These are phyloP conservation scores for Synanthedon formicaeformis DNA, from an alignment of 2,888 invertebrate genomes.

Conservation along the genomic window DNA sequence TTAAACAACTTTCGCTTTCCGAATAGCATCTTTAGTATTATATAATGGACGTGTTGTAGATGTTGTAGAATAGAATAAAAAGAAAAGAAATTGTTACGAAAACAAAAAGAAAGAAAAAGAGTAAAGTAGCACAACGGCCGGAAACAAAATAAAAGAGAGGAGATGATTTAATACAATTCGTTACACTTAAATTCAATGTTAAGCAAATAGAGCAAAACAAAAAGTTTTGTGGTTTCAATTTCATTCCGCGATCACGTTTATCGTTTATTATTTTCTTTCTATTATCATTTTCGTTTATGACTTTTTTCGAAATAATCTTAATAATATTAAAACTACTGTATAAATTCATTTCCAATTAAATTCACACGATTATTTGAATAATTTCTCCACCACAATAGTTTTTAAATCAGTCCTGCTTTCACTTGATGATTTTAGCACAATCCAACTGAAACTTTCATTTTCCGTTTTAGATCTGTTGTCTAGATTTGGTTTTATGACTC, in stretches of 20 bases:
- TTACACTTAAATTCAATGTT: constrained; percentile 21
- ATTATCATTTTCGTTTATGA: not conserved
- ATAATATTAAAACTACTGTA: not conserved
- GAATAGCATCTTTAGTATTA: constrained; percentile 2
- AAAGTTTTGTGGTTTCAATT: constrained; percentile 10
- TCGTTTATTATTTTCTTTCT: not conserved
- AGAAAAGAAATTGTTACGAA: constrained; percentile 10
- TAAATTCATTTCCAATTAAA: not conserved
- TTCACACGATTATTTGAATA: not conserved
- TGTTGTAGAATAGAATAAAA: constrained; percentile 7
- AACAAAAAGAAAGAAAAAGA: not conserved
- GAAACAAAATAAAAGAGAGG: constrained; percentile 10
- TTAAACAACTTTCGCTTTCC: constrained; percentile 6
- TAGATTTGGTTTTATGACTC: no score
- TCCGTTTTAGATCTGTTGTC: not conserved
- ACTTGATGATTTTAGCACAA: not conserved
- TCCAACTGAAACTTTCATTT: not conserved
- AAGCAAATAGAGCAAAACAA: constrained; percentile 29
- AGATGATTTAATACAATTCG: constrained; percentile 21
- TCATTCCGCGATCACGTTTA: not conserved
- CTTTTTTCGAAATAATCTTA: not conserved
- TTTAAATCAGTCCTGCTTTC: not conserved
- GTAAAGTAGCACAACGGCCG: not conserved
- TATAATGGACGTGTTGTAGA: constrained; percentile 5
- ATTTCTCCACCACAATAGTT: not conserved